phyloP scores from a whole-genome alignment of 2,113 vertebrate genomes.

The Bubalus kerabau region DNA sequence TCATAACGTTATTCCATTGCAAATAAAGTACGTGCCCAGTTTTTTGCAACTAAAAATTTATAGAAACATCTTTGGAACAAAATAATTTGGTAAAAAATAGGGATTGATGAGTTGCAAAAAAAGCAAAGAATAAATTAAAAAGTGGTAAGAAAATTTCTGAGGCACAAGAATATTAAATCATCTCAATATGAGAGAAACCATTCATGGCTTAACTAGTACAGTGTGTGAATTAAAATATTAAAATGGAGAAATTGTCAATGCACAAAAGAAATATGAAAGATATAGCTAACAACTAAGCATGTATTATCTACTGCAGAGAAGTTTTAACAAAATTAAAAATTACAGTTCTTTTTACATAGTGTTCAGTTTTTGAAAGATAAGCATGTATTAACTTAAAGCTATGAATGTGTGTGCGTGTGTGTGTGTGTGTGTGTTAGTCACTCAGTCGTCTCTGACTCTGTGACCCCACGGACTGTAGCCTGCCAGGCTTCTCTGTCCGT shows the following conservation, averaged over 20 bases:
- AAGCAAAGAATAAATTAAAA: not conserved
- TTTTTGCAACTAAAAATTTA: not conserved
- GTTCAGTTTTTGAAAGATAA: not conserved
- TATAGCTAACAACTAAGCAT: not conserved
- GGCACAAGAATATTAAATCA: not conserved
- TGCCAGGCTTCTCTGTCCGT: not conserved
- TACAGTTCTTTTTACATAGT: not conserved
- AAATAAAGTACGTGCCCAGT: not conserved
- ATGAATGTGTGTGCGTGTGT: not conserved
- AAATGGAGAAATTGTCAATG: not conserved
- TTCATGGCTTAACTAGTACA: not conserved
- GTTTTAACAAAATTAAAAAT: not conserved
- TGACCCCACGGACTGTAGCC: not conserved
- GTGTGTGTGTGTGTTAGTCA: not conserved
- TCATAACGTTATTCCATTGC: not conserved
- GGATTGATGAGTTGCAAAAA: not conserved
- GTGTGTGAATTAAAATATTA: not conserved
- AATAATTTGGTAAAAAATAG: not conserved
- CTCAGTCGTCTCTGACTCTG: not conserved
- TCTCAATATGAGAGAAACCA: not conserved
- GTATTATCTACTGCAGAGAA: not conserved
- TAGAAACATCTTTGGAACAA: not conserved
- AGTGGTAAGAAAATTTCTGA: not conserved
- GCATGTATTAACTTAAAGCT: not conserved
- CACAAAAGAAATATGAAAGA: not conserved